Evolutionary conservation across 2,113 vertebrate genomes (phyloP).

Genomic region (Tachycineta bicolor): DNA sequence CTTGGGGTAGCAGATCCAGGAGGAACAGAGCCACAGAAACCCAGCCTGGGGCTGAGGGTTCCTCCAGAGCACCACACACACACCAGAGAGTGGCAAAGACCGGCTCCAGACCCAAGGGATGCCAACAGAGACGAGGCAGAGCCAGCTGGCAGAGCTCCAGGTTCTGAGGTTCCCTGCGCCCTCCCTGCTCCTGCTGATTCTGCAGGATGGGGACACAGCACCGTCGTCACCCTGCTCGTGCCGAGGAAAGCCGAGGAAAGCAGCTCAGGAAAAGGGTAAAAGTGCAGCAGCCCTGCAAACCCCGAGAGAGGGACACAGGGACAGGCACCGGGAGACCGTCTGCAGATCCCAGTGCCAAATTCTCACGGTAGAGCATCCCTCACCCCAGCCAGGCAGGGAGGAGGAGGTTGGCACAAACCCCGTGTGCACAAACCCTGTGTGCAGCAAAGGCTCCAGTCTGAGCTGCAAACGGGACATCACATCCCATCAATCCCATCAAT

Average conservation of each 20-base stretch:
- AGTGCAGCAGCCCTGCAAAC: background rate
- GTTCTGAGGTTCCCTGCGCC: background rate
- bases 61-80: background rate
- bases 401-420: background rate
- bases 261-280: background rate
- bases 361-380: background rate
- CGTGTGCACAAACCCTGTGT: background rate
- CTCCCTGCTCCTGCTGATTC: background rate
- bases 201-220: background rate
- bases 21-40: background rate
- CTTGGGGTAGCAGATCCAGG: background rate
- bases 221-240: too few species aligned
- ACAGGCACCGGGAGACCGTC: background rate
- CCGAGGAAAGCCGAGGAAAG: background rate
- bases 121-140: background rate
- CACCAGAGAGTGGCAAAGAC: background rate
- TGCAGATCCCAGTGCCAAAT: background rate
- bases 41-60: background rate
- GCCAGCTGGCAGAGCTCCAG: background rate
- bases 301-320: fast-evolving
- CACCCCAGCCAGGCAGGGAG: background rate
- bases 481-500: too few species aligned
- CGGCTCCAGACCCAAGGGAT: background rate
- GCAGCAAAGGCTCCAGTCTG: background rate
- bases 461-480: background rate